Evolutionary conservation across 2,888 invertebrate species (phyloP), one percentile per base, ranked within the genome.

Genomic region (Xestia rhomboidea): DNA sequence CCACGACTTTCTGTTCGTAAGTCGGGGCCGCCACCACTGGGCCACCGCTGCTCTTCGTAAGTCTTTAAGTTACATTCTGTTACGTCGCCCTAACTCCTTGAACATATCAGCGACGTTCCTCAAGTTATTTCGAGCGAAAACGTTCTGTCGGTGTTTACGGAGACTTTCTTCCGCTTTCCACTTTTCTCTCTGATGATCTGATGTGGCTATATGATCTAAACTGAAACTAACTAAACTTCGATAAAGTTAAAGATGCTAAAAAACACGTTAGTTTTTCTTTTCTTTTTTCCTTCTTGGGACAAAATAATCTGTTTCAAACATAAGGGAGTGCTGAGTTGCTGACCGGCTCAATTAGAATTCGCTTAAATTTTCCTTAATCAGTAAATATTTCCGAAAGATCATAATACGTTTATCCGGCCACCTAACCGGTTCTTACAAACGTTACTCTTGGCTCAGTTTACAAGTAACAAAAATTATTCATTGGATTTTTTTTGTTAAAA

Each of bases 141-240:
- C 0, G 66, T 77, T 46, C 18, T 44, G 18, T 27, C 11, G 4
- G 4, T 34, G 34, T 34, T 4, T 34, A 34, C 4, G 34, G 1
- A 34, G 4, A 1, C 34, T 4, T 1, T 1, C 2, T 34, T 34
- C 1, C 34, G 4, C 4, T 34, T 2, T 1, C 4, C 4, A 1
- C 1, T 1, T 1, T 4, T 1, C 34, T 34, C 1, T 4, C 2
- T 1, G 4, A 4, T 1, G 4, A 34, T 4, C 1, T 34, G 4
- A 1, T 1, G 1, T 34, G 4, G 4, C 4, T 34, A 34, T 4
- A 34, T 34, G 34, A 34, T 4, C 1, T 34, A 34, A 4, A 34
- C 34, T 34, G 34, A 34, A 34, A 34, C 34, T 34, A 34, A 34
- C 4, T 34, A 34, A 34, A 34, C 34, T 34, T 34, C 34, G 4